phyloP scores from a whole-genome alignment of 2,888 invertebrate genomes.

The Drosophila acutilabella region DNA sequence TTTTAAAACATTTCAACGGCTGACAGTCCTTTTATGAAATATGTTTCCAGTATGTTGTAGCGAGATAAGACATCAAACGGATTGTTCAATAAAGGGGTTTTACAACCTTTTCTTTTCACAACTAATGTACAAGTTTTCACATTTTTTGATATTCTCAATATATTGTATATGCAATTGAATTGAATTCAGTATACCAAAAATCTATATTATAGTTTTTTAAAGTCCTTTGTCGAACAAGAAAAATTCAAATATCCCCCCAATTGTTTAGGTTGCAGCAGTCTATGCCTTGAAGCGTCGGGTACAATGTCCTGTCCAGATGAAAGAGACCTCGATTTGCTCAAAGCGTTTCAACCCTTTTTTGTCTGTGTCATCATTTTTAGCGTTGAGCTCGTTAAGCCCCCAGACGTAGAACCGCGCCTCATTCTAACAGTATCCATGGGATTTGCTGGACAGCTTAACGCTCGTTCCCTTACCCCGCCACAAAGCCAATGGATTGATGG shows the following conservation, averaged over 20 bases:
- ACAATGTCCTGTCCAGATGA: conserved; percentile 59
- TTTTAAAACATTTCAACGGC: conserved; percentile 60
- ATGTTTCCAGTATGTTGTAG: conserved; percentile 33
- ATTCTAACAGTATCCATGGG: conserved; percentile 59
- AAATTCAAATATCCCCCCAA: conserved; percentile 20
- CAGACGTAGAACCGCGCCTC: conserved; percentile 59
- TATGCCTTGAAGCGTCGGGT: conserved; percentile 57
- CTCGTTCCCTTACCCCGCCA: conserved; percentile 21
- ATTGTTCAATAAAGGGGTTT: conserved; percentile 6
- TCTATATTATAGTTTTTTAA: conserved; percentile 22
- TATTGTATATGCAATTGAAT: too few relatives aligned
- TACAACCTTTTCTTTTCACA: neutral
- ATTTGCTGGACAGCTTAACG: conserved; percentile 68
- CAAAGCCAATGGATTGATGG: conserved; percentile 71
- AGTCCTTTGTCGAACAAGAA: conserved; percentile 2
- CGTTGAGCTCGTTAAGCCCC: conserved; percentile 67
- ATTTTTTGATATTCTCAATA: too few relatives aligned
- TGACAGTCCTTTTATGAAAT: conserved; percentile 47
- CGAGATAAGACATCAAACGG: conserved; percentile 7
- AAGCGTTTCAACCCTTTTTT: conserved; percentile 70
- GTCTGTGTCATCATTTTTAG: conserved; percentile 69
- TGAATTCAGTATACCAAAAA: neutral
- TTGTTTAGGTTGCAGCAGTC: conserved; percentile 52
- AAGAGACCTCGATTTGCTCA: conserved; percentile 60
- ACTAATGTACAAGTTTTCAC: neutral